Evolutionary conservation across 2,113 vertebrate species (phyloP).

Genomic region (Lampris megalopsis): DNA sequence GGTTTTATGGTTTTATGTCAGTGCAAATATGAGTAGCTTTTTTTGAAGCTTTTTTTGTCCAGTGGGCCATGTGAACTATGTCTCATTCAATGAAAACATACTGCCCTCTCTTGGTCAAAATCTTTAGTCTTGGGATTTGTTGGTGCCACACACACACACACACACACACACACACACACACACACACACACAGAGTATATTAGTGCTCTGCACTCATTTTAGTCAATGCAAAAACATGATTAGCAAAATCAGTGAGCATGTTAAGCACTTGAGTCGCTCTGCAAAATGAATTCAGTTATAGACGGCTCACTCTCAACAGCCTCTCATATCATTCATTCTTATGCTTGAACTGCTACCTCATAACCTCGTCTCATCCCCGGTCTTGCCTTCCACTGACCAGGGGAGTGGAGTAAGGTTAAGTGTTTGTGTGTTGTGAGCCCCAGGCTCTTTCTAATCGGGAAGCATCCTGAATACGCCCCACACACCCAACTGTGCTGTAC

Average conservation of each 20-base stretch:
- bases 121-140: neutral
- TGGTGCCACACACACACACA: constrained; percentile 6
- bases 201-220: constrained; percentile 16
- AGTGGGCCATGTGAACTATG: constrained; percentile 20
- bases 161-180: neutral
- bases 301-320: constrained; percentile 23
- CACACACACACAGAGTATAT: constrained; percentile 19
- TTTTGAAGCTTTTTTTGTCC: constrained; percentile 1
- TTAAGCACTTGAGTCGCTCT: constrained; percentile 29
- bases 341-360: constrained; percentile 50
- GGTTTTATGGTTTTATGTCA: constrained; percentile 20
- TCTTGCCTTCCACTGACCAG: constrained; percentile 14
- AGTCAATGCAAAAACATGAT: constrained; percentile 19
- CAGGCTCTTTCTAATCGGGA: neutral
- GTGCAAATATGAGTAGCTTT: too few species aligned
- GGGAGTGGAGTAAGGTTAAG: constrained; percentile 19
- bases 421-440: constrained; percentile 37
- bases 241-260: constrained; percentile 24
- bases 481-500: too few species aligned
- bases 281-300: constrained; percentile 37
- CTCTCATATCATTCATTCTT: constrained; percentile 28
- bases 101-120: constrained; percentile 75
- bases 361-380: constrained; percentile 13
- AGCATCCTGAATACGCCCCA: too few species aligned
- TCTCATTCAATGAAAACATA: constrained; percentile 67